phyloP scores from a whole-genome alignment of 1,140 invertebrate species.

The Armadillidium nasatum region DNA sequence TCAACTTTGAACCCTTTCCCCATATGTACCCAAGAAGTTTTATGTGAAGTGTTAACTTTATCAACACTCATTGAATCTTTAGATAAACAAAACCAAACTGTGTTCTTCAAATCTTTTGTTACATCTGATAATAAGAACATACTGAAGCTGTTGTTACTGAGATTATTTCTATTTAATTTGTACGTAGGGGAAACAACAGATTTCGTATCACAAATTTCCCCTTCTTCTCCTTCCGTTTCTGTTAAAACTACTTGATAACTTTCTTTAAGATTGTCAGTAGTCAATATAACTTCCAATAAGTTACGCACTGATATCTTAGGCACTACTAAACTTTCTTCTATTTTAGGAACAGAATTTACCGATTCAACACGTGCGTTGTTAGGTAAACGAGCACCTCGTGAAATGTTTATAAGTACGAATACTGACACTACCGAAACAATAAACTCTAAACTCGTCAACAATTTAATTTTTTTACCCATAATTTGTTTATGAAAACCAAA shows the following conservation, averaged over 20 bases:
- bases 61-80: too few species aligned
- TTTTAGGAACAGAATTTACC: background rate
- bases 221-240: background rate
- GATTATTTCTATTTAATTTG: background rate
- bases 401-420: background rate
- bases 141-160: too few species aligned
- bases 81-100: background rate
- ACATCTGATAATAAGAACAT: too few species aligned
- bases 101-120: background rate
- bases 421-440: background rate
- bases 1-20: background rate
- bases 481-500: too few species aligned
- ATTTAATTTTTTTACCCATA: too few species aligned
- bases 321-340: background rate
- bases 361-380: background rate
- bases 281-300: background rate
- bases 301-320: background rate
- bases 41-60: background rate
- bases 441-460: background rate
- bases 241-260: background rate
- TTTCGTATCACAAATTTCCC: background rate
- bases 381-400: slow-evolving; percentile 1
- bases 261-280: background rate
- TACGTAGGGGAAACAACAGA: background rate
- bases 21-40: background rate